Conservation (phyloP, 2,888 invertebrate genomes). For the Cephus pygmeus region DNA sequence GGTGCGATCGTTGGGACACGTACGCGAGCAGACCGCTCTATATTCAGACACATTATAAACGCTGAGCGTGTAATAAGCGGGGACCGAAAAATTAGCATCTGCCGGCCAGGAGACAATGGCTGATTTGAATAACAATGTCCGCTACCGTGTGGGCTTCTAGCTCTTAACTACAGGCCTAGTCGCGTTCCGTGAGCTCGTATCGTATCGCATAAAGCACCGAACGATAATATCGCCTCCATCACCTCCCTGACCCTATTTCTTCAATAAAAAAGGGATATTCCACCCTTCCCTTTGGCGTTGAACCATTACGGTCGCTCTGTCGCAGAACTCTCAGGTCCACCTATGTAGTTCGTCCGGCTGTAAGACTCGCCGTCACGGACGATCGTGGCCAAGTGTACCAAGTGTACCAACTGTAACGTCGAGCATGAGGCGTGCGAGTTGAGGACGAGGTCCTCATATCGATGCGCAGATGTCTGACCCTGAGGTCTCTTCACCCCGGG, state of each 20-base stretch:
- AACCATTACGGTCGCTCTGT: not conserved
- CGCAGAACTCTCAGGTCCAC: not conserved
- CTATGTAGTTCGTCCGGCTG: not conserved
- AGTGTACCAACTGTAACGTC: not conserved
- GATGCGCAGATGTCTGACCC: conserved; percentile 59
- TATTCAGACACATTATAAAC: conserved; percentile 60
- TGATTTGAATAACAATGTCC: conserved; percentile 65
- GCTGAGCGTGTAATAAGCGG: conserved; percentile 59
- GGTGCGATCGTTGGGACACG: conserved; percentile 7
- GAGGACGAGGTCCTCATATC: conserved; percentile 55
- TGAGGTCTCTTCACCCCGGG: conserved; percentile 54
- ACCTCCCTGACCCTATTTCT: not conserved
- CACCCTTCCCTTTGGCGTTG: not conserved
- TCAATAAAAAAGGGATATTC: not conserved
- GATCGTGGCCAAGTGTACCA: not conserved
- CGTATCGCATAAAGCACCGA: not conserved
- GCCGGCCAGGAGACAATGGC: conserved; percentile 58
- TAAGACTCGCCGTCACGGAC: not conserved
- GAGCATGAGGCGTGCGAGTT: conserved; percentile 12
- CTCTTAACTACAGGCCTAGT: conserved; percentile 51
- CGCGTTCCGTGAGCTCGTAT: conserved; percentile 26
- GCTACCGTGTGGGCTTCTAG: conserved; percentile 65
- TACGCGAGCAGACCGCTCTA: conserved; percentile 45
- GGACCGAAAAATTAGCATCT: conserved; percentile 61
- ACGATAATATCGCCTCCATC: not conserved